These are phyloP conservation scores for Drosophila sucinea DNA, from an alignment of 1,140 invertebrate genomes.

Conservation along the genomic window DNA sequence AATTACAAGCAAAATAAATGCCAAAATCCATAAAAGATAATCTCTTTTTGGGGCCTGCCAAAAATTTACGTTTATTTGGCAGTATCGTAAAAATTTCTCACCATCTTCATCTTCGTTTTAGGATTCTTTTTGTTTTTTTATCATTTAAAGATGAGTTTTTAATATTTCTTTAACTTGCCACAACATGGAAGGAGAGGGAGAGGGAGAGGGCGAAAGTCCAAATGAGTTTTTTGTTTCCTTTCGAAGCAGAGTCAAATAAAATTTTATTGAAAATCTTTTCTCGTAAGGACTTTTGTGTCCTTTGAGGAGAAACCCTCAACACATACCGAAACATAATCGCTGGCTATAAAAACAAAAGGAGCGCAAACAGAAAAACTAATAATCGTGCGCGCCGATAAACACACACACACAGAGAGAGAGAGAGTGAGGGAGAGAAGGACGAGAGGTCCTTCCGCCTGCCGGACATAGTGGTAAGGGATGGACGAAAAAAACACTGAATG, in stretches of 20 bases:
- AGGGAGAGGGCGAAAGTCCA: slow-evolving; percentile 11
- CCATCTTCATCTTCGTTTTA: slow-evolving; percentile 27
- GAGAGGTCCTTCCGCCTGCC: background rate
- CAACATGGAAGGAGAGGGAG: slow-evolving; percentile 2
- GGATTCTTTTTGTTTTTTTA: slow-evolving; percentile 1
- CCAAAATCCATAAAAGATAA: slow-evolving; percentile 44
- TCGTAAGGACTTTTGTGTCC: slow-evolving; percentile 14
- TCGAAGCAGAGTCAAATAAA: slow-evolving; percentile 62
- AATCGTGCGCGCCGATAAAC: slow-evolving; percentile 72
- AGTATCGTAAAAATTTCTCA: slow-evolving; percentile 38
- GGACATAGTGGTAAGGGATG: slow-evolving; percentile 3
- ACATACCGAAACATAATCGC: slow-evolving; percentile 70
- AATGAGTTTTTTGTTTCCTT: slow-evolving; percentile 63
- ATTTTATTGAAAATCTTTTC: slow-evolving; percentile 70
- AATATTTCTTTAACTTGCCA: slow-evolving; percentile 56
- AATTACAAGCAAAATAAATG: slow-evolving; percentile 10
- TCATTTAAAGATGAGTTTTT: slow-evolving; percentile 56
- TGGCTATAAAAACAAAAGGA: slow-evolving; percentile 72
- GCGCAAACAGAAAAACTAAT: slow-evolving; percentile 69
- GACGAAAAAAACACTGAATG: slow-evolving; percentile 15
- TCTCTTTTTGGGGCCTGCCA: slow-evolving; percentile 14
- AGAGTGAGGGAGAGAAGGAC: background rate
- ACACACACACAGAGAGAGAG: slow-evolving; percentile 28
- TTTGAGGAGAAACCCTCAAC: slow-evolving; percentile 25
- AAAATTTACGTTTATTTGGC: slow-evolving; percentile 43